phyloP scores from a whole-genome alignment of 2,113 vertebrate species.

The Salvelinus namaycush region DNA sequence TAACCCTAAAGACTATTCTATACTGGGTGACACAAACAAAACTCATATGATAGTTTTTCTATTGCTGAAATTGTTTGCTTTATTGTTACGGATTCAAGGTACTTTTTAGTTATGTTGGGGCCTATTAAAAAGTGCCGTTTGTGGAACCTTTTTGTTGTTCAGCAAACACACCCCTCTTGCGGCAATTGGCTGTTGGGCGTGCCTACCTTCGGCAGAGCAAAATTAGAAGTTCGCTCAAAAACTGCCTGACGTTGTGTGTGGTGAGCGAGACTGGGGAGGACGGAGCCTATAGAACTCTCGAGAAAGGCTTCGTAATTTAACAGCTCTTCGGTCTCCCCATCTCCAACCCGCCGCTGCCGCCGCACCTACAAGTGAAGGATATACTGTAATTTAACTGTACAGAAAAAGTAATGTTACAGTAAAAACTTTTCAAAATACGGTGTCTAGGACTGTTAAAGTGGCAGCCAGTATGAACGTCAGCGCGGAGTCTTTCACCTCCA shows the following conservation, averaged over 20 bases:
- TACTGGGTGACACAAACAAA: background rate
- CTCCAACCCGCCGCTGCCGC: background rate
- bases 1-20: no score
- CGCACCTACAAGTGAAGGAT: background rate
- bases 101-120: no score
- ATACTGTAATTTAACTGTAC: background rate
- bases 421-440: no score
- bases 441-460: background rate
- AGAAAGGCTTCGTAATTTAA: conserved; percentile 12
- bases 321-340: conserved; percentile 11
- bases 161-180: conserved; percentile 1
- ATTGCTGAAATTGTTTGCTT: background rate
- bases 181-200: conserved; percentile 26
- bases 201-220: conserved; percentile 6
- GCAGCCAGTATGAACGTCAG: conserved; percentile 28
- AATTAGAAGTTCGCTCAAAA: conserved; percentile 20
- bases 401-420: background rate
- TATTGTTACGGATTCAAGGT: background rate
- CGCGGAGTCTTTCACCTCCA: conserved; percentile 20
- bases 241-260: conserved; percentile 4
- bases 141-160: background rate
- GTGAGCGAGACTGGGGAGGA: conserved; percentile 21
- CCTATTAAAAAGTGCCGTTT: background rate
- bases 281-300: background rate
- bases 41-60: background rate